Percentiles rank a stretch among this genome's conserved stretches.
Conservation (phyloP, 2,797 vertebrate genomes). For the Girardinus metallicus region DNA sequence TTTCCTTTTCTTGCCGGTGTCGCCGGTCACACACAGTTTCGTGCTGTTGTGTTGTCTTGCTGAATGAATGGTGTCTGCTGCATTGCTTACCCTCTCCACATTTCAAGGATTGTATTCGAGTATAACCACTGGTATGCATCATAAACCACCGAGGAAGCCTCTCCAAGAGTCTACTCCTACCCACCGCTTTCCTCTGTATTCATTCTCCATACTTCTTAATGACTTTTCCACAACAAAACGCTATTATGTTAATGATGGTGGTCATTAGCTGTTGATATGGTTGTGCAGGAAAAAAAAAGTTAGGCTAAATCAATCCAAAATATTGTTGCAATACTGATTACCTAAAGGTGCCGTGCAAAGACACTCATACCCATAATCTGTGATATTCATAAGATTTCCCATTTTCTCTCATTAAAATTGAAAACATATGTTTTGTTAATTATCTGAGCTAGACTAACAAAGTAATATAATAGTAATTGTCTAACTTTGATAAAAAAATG, state of each 20-base stretch:
- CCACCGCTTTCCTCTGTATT: conserved; percentile 43
- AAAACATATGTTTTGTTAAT: not conserved
- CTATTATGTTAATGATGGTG: conserved; percentile 40
- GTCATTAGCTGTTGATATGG: conserved; percentile 32
- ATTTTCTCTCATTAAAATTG: not conserved
- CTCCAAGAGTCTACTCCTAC: conserved; percentile 35
- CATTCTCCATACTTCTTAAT: conserved; percentile 33
- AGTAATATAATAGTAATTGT: not conserved
- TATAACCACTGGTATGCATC: conserved; percentile 18
- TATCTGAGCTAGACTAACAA: not conserved
- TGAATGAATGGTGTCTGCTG: conserved; percentile 21
- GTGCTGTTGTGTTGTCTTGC: conserved; percentile 18
- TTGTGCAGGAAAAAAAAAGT: not conserved
- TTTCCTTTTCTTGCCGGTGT: not conserved
- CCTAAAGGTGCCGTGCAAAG: not conserved
- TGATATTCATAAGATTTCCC: not conserved
- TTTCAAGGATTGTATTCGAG: conserved; percentile 33
- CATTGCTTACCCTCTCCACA: conserved; percentile 19
- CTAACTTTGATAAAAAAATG: not conserved
- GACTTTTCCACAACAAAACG: conserved; percentile 42
- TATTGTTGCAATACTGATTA: not conserved
- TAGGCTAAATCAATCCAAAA: not conserved
- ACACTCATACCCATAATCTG: not conserved
- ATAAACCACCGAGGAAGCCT: conserved; percentile 34
- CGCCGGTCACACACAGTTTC: not conserved